These are phyloP conservation scores for Pelusios castaneus DNA, from an alignment of 2,113 vertebrate genomes.

Conservation along the genomic window DNA sequence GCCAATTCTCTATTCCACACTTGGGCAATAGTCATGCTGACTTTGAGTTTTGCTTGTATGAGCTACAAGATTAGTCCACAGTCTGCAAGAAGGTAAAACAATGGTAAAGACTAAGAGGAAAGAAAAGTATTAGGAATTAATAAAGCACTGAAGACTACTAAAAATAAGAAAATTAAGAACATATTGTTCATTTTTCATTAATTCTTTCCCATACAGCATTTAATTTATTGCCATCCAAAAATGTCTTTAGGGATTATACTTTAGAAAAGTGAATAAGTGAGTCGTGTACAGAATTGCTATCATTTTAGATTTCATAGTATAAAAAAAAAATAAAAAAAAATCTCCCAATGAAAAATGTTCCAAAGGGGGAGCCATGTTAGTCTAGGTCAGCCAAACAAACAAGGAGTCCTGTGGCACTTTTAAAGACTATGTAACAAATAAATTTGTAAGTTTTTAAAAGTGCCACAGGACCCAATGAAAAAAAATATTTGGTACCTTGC, in stretches of 20 bases:
- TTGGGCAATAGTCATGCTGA: not conserved
- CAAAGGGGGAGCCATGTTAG: too few relatives aligned
- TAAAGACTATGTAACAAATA: too few relatives aligned
- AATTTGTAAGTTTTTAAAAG: too few relatives aligned
- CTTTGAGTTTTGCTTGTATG: not conserved
- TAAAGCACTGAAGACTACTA: not conserved
- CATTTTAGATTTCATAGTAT: conserved; percentile 5
- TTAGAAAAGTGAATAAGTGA: conserved; percentile 41
- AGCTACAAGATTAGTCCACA: rapidly evolving
- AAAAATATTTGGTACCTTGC: not conserved
- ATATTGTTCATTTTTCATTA: conserved; percentile 44
- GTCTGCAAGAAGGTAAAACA: not conserved
- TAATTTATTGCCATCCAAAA: conserved; percentile 47
- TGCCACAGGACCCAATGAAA: too few relatives aligned
- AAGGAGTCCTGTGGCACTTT: too few relatives aligned
- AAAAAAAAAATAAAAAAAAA: too few relatives aligned
- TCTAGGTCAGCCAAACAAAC: too few relatives aligned
- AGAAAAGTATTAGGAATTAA: conserved; percentile 43
- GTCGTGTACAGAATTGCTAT: conserved; percentile 7
- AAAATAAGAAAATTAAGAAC: conserved; percentile 45
- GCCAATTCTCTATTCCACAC: not conserved
- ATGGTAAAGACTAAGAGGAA: not conserved
- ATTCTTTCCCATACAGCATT: conserved; percentile 53
- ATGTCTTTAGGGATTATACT: not conserved
- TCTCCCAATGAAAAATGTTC: not conserved